phyloP scores from a whole-genome alignment of 2,113 vertebrate genomes.

The Poecilia latipinna region DNA sequence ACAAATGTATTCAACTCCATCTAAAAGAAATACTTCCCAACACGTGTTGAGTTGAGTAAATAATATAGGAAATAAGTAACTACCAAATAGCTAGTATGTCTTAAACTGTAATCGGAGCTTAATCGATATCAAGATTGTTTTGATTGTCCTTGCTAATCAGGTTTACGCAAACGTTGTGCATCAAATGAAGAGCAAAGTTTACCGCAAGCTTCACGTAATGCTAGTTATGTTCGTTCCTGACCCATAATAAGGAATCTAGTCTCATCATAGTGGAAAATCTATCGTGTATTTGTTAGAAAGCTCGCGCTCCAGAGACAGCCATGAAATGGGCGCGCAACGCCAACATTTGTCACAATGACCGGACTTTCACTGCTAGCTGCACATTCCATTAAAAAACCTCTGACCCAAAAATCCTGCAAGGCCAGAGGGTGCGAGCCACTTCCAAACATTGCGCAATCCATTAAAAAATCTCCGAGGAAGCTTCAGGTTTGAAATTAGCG shows the following conservation, averaged over 20 bases:
- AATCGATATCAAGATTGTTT: no score
- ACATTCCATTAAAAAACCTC: fast-evolving
- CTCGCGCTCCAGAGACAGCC: background rate
- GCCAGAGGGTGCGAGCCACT: fast-evolving
- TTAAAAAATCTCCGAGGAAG: fast-evolving
- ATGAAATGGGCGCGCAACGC: background rate
- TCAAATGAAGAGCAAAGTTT: background rate
- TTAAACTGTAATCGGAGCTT: no score
- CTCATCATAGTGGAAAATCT: background rate
- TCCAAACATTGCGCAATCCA: fast-evolving
- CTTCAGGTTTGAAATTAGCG: background rate
- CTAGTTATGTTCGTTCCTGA: background rate
- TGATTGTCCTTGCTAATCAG: no score
- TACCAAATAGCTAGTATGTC: no score
- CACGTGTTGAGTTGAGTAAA: no score
- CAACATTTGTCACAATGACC: background rate
- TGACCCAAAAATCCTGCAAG: background rate
- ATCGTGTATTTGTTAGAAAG: background rate
- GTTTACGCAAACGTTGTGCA: no score
- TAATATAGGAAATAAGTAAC: no score
- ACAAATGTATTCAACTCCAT: no score
- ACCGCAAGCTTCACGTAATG: background rate
- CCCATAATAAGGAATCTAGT: background rate
- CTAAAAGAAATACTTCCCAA: no score
- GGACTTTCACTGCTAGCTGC: background rate